These are phyloP conservation scores for Therioaphis trifolii DNA, from an alignment of 2,888 invertebrate species.

Conservation along the genomic window DNA sequence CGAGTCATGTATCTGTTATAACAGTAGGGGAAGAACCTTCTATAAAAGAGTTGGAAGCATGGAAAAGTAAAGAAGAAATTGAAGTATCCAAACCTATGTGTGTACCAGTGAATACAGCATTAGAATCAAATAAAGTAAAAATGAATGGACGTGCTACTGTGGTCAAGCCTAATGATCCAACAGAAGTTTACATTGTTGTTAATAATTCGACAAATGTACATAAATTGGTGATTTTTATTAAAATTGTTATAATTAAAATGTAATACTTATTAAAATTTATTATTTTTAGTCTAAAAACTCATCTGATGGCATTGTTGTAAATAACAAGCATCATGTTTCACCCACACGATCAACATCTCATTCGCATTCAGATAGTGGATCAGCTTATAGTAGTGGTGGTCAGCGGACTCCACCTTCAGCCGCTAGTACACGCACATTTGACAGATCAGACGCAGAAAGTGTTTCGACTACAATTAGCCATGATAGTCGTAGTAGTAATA, in stretches of 20 bases:
- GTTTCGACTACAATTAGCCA: slow-evolving; percentile 83
- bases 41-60: slow-evolving; percentile 34
- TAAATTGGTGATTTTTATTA: slow-evolving; percentile 54
- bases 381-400: slow-evolving; percentile 65
- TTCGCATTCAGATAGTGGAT: slow-evolving; percentile 67
- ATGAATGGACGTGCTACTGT: slow-evolving; percentile 49
- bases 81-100: slow-evolving; percentile 44
- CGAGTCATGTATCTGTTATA: slow-evolving; percentile 91
- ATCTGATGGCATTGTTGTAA: slow-evolving; percentile 42
- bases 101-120: slow-evolving; percentile 34
- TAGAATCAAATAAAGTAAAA: slow-evolving; percentile 48
- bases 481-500: slow-evolving; percentile 77
- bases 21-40: slow-evolving; percentile 81
- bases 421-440: slow-evolving; percentile 67
- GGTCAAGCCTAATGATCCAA: slow-evolving; percentile 66
- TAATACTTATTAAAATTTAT: not conserved
- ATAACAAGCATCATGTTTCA: slow-evolving; percentile 68
- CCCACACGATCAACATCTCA: slow-evolving; percentile 74
- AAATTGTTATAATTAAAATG: not conserved
- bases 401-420: slow-evolving; percentile 67
- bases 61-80: slow-evolving; percentile 50
- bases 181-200: slow-evolving; percentile 68
- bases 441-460: slow-evolving; percentile 82
- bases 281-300: slow-evolving; percentile 49
- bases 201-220: slow-evolving; percentile 65